Base-by-base conservation (phyloP, 2,113 vertebrate species). In the Anguilla rostrata region DNA sequence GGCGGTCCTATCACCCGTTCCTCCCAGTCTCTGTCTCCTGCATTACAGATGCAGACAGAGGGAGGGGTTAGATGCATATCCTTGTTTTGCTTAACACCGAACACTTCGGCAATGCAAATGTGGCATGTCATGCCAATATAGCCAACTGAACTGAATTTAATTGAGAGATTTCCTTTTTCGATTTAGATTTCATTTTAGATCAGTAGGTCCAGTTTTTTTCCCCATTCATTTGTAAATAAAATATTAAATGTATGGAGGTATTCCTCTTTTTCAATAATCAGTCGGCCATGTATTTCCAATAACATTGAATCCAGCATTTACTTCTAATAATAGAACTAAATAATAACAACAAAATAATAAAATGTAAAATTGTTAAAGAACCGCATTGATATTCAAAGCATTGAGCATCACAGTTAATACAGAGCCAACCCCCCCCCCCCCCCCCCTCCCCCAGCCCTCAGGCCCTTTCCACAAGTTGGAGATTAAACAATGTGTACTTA, bases 401-500 rank as follows among this genome's bases (percentile, higher is more conserved):
- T 43, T 78, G 20, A 71, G 26, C 7, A 71, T 71, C 20, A 71
- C 63, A 22, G 63, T 71, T 71, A 71, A 71, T 71, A n/a, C 34
- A n/a, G 41, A 9, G 39, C 20, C 34, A 34, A 34, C 34, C 34
- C 34, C 34, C 34, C 34, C 34, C 34, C 34, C 34, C 34, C 34
- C 34, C 34, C 34, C 34, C 34, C 34, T 1, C 34, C 29, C 66
- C 0, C 1, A 78, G 8, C 84, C 85, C 41, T 46, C 80, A 22
- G 41, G 80, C 40, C 14, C 26, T 56, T 71, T 75, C 41, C 41
- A 71, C 39, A 86, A 86, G 49, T 57, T 41, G 46, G 79, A 78
- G 85, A 86, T 86, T 86, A 86, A 82, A 86, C 34, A 81, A 43
- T 46, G 80, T 82, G 60, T 43, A 22, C 57, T 75, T 71, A 86